Evolutionary conservation across 2,888 invertebrate genomes (phyloP).

Genomic region (Sceliomorpha sp.): DNA sequence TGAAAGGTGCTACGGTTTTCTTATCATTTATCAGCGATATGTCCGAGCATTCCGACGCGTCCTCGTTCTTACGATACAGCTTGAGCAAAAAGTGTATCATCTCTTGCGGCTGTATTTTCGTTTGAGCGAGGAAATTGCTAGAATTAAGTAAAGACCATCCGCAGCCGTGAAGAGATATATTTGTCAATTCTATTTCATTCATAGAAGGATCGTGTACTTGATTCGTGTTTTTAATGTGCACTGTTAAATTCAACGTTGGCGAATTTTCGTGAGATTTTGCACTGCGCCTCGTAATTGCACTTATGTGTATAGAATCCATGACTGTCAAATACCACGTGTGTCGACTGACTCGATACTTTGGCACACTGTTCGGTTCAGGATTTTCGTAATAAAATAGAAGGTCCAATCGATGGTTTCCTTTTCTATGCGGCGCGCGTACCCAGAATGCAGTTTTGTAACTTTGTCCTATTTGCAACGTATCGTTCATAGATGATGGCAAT

Average conservation of each 20-base stretch:
- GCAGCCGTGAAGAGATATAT: slow-evolving; percentile 84
- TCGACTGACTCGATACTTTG: slow-evolving; percentile 84
- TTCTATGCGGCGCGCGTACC: slow-evolving; percentile 86
- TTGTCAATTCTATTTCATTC: slow-evolving; percentile 82
- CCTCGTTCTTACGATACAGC: slow-evolving; percentile 73
- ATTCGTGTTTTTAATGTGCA: slow-evolving; percentile 87
- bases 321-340: slow-evolving; percentile 85
- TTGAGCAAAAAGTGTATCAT: slow-evolving; percentile 82
- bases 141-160: slow-evolving; percentile 83
- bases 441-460: slow-evolving; percentile 83
- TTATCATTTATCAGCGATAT: slow-evolving; percentile 71
- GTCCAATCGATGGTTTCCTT: slow-evolving; percentile 85
- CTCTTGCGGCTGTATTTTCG: slow-evolving; percentile 81
- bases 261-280: slow-evolving; percentile 76
- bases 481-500: slow-evolving; percentile 71
- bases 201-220: slow-evolving; percentile 84
- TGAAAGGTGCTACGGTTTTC: slow-evolving; percentile 73
- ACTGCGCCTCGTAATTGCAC: slow-evolving; percentile 82
- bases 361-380: slow-evolving; percentile 72
- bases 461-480: slow-evolving; percentile 82
- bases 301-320: slow-evolving; percentile 83
- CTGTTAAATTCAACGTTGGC: slow-evolving; percentile 84
- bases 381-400: slow-evolving; percentile 88
- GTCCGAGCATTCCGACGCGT: slow-evolving; percentile 71
- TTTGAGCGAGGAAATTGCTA: slow-evolving; percentile 71